A percentile compares a stretch with the other conserved stretches of the same genome.
phyloP scores from a whole-genome alignment of 2,797 vertebrate species.

The Hippocampus kuda region DNA sequence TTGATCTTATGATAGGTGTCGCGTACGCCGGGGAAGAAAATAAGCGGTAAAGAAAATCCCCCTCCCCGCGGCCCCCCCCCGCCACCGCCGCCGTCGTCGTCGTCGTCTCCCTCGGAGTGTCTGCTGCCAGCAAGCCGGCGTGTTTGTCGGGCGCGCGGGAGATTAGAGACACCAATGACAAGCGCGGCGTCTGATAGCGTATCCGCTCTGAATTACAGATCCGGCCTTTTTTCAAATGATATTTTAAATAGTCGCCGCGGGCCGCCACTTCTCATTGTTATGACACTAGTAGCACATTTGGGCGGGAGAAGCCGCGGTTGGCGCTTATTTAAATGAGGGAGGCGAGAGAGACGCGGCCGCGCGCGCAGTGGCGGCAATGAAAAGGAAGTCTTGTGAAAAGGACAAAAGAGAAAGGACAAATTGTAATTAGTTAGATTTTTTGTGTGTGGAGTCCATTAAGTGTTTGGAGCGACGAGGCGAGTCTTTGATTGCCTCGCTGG shows the following conservation, averaged over 20 bases:
- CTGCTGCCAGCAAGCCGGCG: constrained; percentile 59
- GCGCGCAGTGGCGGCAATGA: constrained; percentile 46
- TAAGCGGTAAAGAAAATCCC: constrained; percentile 10
- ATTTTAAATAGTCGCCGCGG: constrained; percentile 65
- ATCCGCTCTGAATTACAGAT: constrained; percentile 70
- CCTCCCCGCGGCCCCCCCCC: background rate
- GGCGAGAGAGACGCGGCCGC: background rate
- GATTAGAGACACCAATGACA: constrained; percentile 65
- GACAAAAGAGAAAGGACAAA: constrained; percentile 57
- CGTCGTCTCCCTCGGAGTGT: constrained; percentile 38
- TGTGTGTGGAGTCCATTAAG: constrained; percentile 37
- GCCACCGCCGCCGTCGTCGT: background rate
- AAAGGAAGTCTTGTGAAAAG: constrained; percentile 48
- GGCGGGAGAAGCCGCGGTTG: constrained; percentile 58
- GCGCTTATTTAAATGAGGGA: constrained; percentile 66
- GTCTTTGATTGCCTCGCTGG: constrained; percentile 42
- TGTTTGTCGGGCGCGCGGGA: constrained; percentile 53
- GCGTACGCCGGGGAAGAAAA: background rate
- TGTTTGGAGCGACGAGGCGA: constrained; percentile 30
- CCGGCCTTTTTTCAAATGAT: constrained; percentile 64
- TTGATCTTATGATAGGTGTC: constrained; percentile 5
- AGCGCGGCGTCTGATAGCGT: constrained; percentile 63
- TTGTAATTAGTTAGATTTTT: constrained; percentile 62
- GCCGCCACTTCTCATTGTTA: constrained; percentile 65
- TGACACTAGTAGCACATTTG: constrained; percentile 60